Evolutionary conservation across 2,888 invertebrate genomes (phyloP).

Genomic region (Punctoribates punctum): DNA sequence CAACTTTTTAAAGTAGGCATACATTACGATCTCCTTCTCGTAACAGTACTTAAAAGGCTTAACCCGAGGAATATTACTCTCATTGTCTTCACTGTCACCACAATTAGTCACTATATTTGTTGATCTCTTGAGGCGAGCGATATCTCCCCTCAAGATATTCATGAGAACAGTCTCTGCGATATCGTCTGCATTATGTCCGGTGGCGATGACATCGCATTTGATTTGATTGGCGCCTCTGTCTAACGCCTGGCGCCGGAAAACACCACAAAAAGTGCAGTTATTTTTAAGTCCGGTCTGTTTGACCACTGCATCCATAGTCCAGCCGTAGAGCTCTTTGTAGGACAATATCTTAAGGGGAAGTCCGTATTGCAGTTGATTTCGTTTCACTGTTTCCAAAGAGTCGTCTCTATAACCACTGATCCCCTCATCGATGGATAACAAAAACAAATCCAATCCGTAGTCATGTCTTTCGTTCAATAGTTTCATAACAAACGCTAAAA

Average conservation of each 20-base stretch:
- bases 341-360: constrained; percentile 91
- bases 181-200: constrained; percentile 92
- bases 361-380: constrained; percentile 87
- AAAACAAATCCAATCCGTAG: constrained; percentile 81
- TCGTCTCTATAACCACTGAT: constrained; percentile 72
- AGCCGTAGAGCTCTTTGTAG: constrained; percentile 92
- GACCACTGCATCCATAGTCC: constrained; percentile 99
- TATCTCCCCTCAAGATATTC: constrained; percentile 95
- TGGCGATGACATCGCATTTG: constrained; percentile 86
- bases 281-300: constrained; percentile 73
- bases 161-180: constrained; percentile 97
- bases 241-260: constrained; percentile 70
- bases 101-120: constrained; percentile 72
- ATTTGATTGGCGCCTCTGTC: constrained; percentile 88
- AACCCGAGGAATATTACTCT: constrained; percentile 80
- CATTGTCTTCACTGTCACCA: constrained; percentile 57
- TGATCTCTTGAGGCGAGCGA: constrained; percentile 85
- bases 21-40: constrained; percentile 99
- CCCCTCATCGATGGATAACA: constrained; percentile 97
- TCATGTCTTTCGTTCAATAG: constrained; percentile 80
- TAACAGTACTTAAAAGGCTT: constrained; percentile 96
- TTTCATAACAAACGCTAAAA: constrained; percentile 88
- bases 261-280: constrained; percentile 95
- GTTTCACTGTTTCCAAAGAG: constrained; percentile 74
- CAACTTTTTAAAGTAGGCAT: constrained; percentile 91